These are phyloP conservation scores for Tapera naevia DNA, from an alignment of 2,797 vertebrate species.

Conservation along the genomic window DNA sequence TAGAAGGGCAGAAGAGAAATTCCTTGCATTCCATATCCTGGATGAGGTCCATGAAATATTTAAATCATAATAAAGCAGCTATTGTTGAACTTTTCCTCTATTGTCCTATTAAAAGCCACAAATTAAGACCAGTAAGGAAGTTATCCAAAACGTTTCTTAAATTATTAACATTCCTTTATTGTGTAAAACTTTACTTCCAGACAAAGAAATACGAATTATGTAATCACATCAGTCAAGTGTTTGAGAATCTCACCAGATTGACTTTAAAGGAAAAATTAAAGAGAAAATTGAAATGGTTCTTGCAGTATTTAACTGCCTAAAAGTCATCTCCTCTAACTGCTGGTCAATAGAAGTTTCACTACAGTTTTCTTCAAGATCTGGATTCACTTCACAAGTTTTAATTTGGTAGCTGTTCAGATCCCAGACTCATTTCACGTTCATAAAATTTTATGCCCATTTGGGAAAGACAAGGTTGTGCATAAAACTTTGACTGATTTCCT, in stretches of 20 bases:
- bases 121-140: slow-evolving; percentile 7
- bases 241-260: background rate
- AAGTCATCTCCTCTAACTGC: background rate
- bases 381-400: background rate
- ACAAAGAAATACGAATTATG: background rate
- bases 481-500: background rate
- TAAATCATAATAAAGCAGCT: slow-evolving; percentile 22
- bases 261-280: background rate
- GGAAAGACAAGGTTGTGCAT: background rate
- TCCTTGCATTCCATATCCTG: slow-evolving; percentile 1
- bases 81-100: slow-evolving; percentile 38
- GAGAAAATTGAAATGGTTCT: background rate
- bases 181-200: background rate
- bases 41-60: background rate
- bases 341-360: background rate
- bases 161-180: too few species aligned
- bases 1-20: slow-evolving; percentile 16
- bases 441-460: background rate
- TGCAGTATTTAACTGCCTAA: background rate
- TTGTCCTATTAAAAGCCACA: background rate
- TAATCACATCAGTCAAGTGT: background rate
- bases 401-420: background rate
- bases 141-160: slow-evolving; percentile 18
- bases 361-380: background rate
- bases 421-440: background rate